A percentile compares a stretch with the other conserved stretches of the same genome.
These are phyloP conservation scores for Cerastis rubricosa DNA, from an alignment of 2,888 invertebrate species.

Conservation along the genomic window DNA sequence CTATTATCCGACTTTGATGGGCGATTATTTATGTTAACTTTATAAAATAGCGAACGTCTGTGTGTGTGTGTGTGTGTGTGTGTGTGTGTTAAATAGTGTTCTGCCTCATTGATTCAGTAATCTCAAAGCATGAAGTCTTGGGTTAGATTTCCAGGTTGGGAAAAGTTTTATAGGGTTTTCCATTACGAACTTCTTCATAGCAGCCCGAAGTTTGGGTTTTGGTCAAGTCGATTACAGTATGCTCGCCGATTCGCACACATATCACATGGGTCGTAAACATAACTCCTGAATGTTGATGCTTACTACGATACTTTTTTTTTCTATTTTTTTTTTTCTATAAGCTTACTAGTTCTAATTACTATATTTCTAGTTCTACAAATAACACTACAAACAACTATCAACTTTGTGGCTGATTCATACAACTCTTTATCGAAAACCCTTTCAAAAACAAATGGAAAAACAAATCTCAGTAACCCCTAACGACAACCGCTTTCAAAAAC, in stretches of 20 bases:
- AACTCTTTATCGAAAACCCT: no score
- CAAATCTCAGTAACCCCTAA: background rate
- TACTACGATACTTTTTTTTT: no score
- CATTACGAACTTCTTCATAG: background rate
- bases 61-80: background rate
- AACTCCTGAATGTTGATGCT: background rate
- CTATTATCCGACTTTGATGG: constrained; percentile 12
- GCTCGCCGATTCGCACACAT: background rate
- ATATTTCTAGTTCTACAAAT: no score
- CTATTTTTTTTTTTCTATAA: no score
- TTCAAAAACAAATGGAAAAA: background rate
- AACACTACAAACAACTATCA: background rate
- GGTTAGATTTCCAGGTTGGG: background rate
- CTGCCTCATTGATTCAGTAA: background rate
- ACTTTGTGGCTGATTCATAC: background rate
- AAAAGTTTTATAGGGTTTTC: background rate
- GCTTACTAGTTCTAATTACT: no score
- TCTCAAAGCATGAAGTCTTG: background rate
- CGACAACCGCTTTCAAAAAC: constrained; percentile 20
- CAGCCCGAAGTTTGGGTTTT: background rate
- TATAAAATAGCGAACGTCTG: background rate
- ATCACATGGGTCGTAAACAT: background rate
- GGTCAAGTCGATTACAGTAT: background rate
- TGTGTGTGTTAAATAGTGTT: background rate
- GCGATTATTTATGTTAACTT: constrained; percentile 3